Conservation (phyloP, 1,140 invertebrate genomes). For the Drosophila sp. region DNA sequence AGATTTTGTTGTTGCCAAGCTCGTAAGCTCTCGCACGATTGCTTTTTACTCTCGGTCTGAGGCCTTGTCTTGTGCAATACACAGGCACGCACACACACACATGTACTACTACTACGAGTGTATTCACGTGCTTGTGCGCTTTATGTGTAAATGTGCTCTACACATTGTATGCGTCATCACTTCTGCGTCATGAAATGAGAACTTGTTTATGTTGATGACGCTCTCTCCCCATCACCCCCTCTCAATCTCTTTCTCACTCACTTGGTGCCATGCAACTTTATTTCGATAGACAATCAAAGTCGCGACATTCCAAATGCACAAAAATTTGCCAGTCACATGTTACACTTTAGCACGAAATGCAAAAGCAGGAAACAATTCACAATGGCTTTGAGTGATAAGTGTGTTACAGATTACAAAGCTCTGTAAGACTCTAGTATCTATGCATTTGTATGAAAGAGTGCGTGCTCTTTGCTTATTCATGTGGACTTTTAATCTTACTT, state of each 20-base stretch:
- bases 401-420: slow-evolving; percentile 7
- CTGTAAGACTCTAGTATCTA: not conserved
- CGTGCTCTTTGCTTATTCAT: slow-evolving; percentile 6
- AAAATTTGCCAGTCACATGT: slow-evolving; percentile 35
- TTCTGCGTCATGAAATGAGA: slow-evolving; percentile 47
- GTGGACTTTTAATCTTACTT: slow-evolving; percentile 3
- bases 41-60: slow-evolving; percentile 25
- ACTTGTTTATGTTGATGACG: slow-evolving; percentile 42
- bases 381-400: slow-evolving; percentile 12
- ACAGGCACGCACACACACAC: not conserved
- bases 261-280: slow-evolving; percentile 4
- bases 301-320: slow-evolving; percentile 38
- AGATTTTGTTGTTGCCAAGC: slow-evolving; percentile 61
- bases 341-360: slow-evolving; percentile 45
- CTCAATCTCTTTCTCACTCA: not conserved
- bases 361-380: slow-evolving; percentile 24
- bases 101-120: not conserved
- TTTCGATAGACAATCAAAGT: slow-evolving; percentile 19
- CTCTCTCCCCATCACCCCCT: not conserved
- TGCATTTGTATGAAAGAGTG: not conserved
- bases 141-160: slow-evolving; percentile 9
- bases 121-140: slow-evolving; percentile 1
- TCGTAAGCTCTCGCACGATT: slow-evolving; percentile 48
- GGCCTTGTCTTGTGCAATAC: slow-evolving; percentile 27
- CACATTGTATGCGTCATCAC: slow-evolving; percentile 46